These are phyloP conservation scores for Zoroaster sp. DNA, from an alignment of 53 echinoderm and acorn worm genomes.

Conservation along the genomic window DNA sequence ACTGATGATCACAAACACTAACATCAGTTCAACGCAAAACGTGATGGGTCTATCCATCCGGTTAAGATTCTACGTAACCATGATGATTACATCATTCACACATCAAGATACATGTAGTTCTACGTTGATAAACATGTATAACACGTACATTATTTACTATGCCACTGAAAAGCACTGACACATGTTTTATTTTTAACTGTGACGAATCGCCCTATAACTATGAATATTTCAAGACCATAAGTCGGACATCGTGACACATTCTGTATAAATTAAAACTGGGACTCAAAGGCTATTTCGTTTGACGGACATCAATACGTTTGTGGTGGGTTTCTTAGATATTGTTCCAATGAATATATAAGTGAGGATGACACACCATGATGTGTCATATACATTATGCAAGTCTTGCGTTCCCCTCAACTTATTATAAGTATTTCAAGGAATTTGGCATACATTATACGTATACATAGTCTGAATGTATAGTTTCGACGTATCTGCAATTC, in stretches of 20 bases:
- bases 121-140: too few species aligned
- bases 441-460: background rate
- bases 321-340: background rate
- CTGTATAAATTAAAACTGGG: background rate
- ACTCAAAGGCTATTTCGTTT: background rate
- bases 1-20: too few species aligned
- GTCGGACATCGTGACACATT: background rate
- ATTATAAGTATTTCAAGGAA: background rate
- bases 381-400: background rate
- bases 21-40: too few species aligned
- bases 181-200: constrained; percentile 6
- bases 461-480: too few species aligned
- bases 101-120: too few species aligned
- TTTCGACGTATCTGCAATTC: too few species aligned
- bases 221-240: background rate
- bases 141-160: background rate
- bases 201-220: background rate
- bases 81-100: too few species aligned
- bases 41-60: too few species aligned
- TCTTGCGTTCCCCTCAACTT: background rate
- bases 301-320: background rate
- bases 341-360: background rate
- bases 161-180: background rate
- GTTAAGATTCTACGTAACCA: too few species aligned
- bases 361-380: constrained; percentile 19